Base-by-base conservation (phyloP, 2,888 invertebrate species). In the Tenthredo livida region DNA sequence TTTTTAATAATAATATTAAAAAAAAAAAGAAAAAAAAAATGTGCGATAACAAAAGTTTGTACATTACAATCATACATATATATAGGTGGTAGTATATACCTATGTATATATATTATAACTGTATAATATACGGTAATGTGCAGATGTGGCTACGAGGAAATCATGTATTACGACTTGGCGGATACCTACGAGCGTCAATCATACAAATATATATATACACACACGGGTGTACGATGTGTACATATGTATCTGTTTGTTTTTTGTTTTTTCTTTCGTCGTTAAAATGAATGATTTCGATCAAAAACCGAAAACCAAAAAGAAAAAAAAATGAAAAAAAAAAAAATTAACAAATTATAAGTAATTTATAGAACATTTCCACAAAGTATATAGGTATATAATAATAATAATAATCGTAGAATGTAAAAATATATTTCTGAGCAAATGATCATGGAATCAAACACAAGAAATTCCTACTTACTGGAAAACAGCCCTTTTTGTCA, bases 381-480 rank as follows among this genome's bases (percentile, higher is more conserved):
- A 33, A 67, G 10, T 29, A 33, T 67, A 33, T 67, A 67, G 6
- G 21, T n/a, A 40, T 12, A 73, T 21, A 73, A 43, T 15, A 43
- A 43, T 15, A 43, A 43, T 15, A 43, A 73, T 21, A 73, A 73
- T 37, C 33, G 40, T 37, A 37, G 37, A 70, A 29, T 29, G 29
- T 33, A 40, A 33, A 37, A 70, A 37, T 75, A 75, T 25, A 21
- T 61, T 50, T 80, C 25, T 82, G 65, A 67, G 43, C 67, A 82
- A 82, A 65, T 25, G 29, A 78, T 54, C 88, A 87, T 88, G 88
- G 89, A 91, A 89, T 88, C 87, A 89, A 89, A 88, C 89, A 90
- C 90, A 91, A 91, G 90, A 88, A 88, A 92, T 92, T 94, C 94
- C 95, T 96, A 96, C 96, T 96, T 96, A 96, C 96, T 95, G 95